Percentiles rank a stretch among this genome's conserved stretches.
phyloP scores from a whole-genome alignment of 2,888 invertebrate genomes.

The Lasiommata megera region DNA sequence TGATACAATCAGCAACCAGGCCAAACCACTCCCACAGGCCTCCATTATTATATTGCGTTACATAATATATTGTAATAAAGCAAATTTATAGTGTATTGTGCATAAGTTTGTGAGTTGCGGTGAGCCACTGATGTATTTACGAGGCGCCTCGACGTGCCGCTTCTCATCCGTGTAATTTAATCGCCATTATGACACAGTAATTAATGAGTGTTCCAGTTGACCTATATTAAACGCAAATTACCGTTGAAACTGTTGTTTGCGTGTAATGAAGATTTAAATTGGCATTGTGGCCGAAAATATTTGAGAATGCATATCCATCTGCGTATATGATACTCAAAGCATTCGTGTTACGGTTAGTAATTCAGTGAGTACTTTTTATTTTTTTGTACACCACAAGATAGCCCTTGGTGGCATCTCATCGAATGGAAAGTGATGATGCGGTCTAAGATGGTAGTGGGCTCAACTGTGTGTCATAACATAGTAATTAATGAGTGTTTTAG shows the following conservation, averaged over 20 bases:
- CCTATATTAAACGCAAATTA: constrained; percentile 40
- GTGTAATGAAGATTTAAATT: constrained; percentile 21
- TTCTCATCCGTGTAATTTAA: constrained; percentile 61
- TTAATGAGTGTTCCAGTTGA: constrained; percentile 52
- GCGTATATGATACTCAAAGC: too few relatives aligned
- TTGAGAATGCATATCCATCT: too few relatives aligned
- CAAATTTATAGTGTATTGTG: constrained; percentile 32
- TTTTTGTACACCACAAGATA: too few relatives aligned
- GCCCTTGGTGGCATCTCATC: too few relatives aligned
- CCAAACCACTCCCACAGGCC: neutral
- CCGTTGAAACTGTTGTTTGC: constrained; percentile 32
- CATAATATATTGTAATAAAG: constrained; percentile 22
- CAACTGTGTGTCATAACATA: too few relatives aligned
- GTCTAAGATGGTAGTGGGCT: too few relatives aligned
- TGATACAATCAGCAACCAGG: neutral
- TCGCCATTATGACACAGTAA: constrained; percentile 60
- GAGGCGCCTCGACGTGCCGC: constrained; percentile 51
- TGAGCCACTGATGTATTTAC: constrained; percentile 65
- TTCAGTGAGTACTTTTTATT: too few relatives aligned
- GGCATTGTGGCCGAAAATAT: constrained; percentile 3
- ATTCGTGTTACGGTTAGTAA: too few relatives aligned
- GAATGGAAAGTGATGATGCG: too few relatives aligned
- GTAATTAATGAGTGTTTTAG: constrained; percentile 56
- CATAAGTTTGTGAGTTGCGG: constrained; percentile 42
- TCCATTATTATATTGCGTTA: neutral